Conservation (phyloP, 2,888 invertebrate genomes). For the Drosophila anomelani region DNA sequence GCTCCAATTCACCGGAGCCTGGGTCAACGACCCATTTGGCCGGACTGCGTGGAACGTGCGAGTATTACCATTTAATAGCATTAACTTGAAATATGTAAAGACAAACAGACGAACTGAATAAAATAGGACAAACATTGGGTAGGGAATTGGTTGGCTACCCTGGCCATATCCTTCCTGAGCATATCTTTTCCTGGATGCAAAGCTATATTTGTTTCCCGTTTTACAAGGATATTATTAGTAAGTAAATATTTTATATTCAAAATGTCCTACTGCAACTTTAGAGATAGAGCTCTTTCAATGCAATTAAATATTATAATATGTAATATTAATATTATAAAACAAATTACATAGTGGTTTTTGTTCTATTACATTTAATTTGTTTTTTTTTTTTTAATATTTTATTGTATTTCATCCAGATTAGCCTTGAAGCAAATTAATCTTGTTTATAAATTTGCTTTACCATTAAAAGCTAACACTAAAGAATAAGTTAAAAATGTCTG, state of each 20-base stretch:
- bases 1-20: slow-evolving; percentile 11
- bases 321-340: neutral
- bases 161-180: neutral
- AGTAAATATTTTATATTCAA: neutral
- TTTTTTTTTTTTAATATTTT: neutral
- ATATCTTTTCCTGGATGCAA: neutral
- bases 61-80: slow-evolving; percentile 66
- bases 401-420: neutral
- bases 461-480: neutral
- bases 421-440: neutral
- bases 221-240: too few species aligned
- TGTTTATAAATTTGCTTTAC: neutral
- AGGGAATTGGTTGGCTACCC: neutral
- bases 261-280: neutral
- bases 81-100: slow-evolving; percentile 67
- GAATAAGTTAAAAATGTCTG: neutral
- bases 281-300: neutral
- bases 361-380: neutral
- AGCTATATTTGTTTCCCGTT: neutral
- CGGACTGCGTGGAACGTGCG: slow-evolving; percentile 58
- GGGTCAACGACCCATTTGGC: slow-evolving; percentile 32
- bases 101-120: slow-evolving; percentile 42
- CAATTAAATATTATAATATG: neutral
- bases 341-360: neutral
- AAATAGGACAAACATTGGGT: slow-evolving; percentile 21